Percentiles rank a stretch among this genome's conserved stretches.
phyloP scores from a whole-genome alignment of 2,113 vertebrate species.

The Neolamprologus ventralis region DNA sequence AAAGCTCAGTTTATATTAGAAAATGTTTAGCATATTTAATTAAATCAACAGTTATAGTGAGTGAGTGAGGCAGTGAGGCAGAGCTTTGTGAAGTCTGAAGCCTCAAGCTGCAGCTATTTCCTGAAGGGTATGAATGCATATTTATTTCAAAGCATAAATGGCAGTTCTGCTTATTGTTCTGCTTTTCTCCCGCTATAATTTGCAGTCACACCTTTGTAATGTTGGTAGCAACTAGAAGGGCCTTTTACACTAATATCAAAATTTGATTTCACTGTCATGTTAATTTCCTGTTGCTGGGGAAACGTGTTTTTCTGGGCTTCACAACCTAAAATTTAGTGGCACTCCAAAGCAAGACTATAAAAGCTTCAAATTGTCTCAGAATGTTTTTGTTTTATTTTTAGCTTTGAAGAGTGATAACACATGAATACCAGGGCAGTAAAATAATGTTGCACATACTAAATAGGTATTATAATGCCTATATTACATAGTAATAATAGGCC shows the following conservation, averaged over 20 bases:
- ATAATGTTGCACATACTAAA: background rate
- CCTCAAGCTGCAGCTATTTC: background rate
- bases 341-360: background rate
- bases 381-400: background rate
- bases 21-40: background rate
- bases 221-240: background rate
- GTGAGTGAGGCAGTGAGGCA: background rate
- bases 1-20: slow-evolving; percentile 18
- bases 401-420: background rate
- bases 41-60: slow-evolving; percentile 1
- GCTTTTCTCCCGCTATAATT: background rate
- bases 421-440: background rate
- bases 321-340: slow-evolving; percentile 38
- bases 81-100: slow-evolving; percentile 6
- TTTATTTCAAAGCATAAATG: slow-evolving; percentile 20
- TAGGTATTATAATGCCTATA: background rate
- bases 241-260: slow-evolving; percentile 4
- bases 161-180: slow-evolving; percentile 1
- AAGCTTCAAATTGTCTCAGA: background rate
- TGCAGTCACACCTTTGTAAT: background rate
- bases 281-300: slow-evolving; percentile 35
- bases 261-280: slow-evolving; percentile 46
- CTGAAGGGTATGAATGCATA: slow-evolving; percentile 5
- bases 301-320: slow-evolving; percentile 26
- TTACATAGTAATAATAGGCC: background rate